Evolutionary conservation across 2,797 vertebrate species (phyloP), one percentile per base, ranked within the genome.

Genomic region (Mergus octosetaceus): DNA sequence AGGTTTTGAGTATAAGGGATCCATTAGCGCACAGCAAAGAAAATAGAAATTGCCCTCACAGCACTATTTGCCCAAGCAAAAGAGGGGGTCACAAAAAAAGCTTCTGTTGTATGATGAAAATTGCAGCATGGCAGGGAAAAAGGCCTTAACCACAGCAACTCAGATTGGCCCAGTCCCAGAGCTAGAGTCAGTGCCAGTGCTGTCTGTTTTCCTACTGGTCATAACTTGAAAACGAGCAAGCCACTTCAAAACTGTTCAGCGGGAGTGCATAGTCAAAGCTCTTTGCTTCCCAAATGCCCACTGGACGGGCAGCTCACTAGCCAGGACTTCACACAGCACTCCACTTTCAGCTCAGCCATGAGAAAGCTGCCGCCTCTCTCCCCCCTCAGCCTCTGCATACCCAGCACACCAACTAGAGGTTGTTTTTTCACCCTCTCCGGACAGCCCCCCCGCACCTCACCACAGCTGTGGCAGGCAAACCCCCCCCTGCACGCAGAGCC

Each of bases 201-300:
- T 34, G 11, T 5, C 58, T 9, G 0, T 32, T 1, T 10, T 32
- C 45, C 24, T 8, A 2, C 65, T 6, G 17, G 2, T 32, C 4
- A 3, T 5, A 27, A 11, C 32, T 5, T 10, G 45, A 18, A 39
- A 17, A 28, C 1, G 4, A 22, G n/a, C n/a, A 7, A n/a, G 21
- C 2, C 28, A 3, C 34, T 7, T 41, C 30, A 1, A n/a, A 39
- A 0, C 6, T 0, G 39, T 32, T 34, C 5, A 0, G 57, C 51
- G 2, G 1, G 8, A 24, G 28, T 1, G 4, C 9, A 2, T 18
- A 4, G 4, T 1, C 45, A 7, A 2, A 58, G 60, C 80, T 21
- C 18, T 0, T 0, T 2, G 16, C 28, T 24, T 32, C 54, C 5
- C 21, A 3, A 1, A 8, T 1, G 0, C 30, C 19, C n/a, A 0